A percentile compares a stretch with the other conserved stretches of the same genome.
Evolutionary conservation across 2,888 invertebrate species (phyloP).

Genomic region (Trichogramma dendrolimi): DNA sequence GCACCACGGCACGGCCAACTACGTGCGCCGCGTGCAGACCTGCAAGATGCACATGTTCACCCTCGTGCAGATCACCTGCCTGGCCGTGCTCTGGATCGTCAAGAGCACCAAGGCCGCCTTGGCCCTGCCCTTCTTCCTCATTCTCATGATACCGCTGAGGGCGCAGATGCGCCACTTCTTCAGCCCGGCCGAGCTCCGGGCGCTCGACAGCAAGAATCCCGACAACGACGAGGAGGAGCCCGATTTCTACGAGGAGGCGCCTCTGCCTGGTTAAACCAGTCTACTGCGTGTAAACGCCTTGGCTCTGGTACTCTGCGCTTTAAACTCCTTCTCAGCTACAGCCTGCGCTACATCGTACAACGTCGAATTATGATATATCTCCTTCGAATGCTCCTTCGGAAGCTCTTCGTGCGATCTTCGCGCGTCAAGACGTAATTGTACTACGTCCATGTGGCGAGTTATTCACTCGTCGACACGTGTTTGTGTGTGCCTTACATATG

Average conservation of each 20-base stretch:
- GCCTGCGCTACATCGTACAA: too few species aligned
- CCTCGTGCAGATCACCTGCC: constrained; percentile 73
- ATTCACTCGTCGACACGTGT: too few species aligned
- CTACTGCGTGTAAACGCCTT: too few species aligned
- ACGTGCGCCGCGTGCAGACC: constrained; percentile 84
- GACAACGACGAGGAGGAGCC: constrained; percentile 84
- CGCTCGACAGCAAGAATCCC: constrained; percentile 81
- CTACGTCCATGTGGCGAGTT: too few species aligned
- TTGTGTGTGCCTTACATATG: too few species aligned
- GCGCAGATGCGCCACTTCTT: constrained; percentile 70
- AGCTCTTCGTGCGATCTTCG: too few species aligned
- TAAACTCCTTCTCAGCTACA: too few species aligned
- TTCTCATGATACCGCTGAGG: constrained; percentile 85
- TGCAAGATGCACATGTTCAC: constrained; percentile 92
- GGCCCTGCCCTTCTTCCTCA: constrained; percentile 89
- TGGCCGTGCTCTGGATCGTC: constrained; percentile 77
- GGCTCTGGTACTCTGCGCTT: too few species aligned
- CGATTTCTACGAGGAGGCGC: constrained; percentile 91
- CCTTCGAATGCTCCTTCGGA: too few species aligned
- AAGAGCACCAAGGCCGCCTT: constrained; percentile 87
- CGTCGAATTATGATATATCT: too few species aligned
- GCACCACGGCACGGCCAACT: constrained; percentile 87
- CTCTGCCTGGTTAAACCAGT: constrained; percentile 66
- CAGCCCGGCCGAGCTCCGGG: constrained; percentile 75
- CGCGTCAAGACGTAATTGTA: too few species aligned